Evolutionary conservation across 2,113 vertebrate species (phyloP), one percentile per base, ranked within the genome.

Genomic region (Campylomormyrus numenius): DNA sequence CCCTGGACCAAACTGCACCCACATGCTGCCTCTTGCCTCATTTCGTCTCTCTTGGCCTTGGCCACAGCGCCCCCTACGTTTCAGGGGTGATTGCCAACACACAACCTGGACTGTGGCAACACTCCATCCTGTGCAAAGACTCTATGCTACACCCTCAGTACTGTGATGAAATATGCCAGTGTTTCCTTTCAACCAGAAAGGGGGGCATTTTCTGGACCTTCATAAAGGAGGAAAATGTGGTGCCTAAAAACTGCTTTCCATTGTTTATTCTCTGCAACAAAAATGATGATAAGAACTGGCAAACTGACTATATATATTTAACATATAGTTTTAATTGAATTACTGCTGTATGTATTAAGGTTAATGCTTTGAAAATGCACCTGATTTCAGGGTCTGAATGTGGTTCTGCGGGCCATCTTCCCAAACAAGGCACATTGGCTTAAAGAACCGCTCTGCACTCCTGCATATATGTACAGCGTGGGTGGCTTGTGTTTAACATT

Each of bases 381-480:
- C 89, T 89, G 90, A 88, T 52, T 77, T 62, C 70, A 87, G 35
- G 8, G 45, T 46, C 11, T 58, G 86, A 42, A 62, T 85, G 83
- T 62, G 19, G 27, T 74, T 49, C 24, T 24, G 39, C 42, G 5
- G 39, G 3, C 56, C 58, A 21, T 86, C 50, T 58, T 17, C n/a
- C 62, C 7, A 24, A 84, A n/a, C 83, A 53, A 39, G 11, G 77
- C 27, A 15, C 31, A 45, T 49, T 56, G 58, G 21, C 49, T 84
- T 58, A 92, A 62, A 88, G 56, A 91, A 74, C 91, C 80, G 83
- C 31, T 80, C 24, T 56, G 5, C 90, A 91, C 91, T 90, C 90
- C 90, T 89, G 83, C 66, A 87, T 92, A 92, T 83, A 92, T 27
- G 48, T 27, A n/a, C 87, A 89, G 80, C 39, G 46, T 84, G 85